phyloP scores from a whole-genome alignment of 2,797 vertebrate genomes.

The Siniperca obscura region DNA sequence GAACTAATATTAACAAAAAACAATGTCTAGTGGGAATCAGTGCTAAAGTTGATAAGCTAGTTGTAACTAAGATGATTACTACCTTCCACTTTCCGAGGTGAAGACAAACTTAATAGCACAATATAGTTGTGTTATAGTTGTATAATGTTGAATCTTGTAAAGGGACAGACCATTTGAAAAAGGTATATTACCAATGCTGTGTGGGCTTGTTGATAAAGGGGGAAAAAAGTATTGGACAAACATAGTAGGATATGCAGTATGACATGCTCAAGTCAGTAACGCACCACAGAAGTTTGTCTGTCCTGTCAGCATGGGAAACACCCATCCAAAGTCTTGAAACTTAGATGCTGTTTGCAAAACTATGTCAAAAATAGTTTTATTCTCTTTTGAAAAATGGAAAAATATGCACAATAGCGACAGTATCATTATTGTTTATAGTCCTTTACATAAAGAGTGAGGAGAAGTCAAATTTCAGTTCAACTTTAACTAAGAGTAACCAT shows the following conservation, averaged over 20 bases:
- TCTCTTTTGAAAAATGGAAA: neutral
- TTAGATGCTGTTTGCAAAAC: neutral
- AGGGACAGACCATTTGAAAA: neutral
- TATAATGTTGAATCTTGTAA: neutral
- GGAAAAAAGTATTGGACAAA: neutral
- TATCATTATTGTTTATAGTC: neutral
- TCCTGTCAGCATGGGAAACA: neutral
- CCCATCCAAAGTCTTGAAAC: neutral
- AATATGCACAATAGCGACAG: neutral
- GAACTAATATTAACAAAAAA: neutral
- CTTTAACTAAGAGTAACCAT: neutral
- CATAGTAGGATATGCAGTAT: neutral
- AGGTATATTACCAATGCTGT: neutral
- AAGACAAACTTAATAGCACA: neutral
- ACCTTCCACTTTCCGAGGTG: neutral
- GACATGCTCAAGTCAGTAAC: neutral
- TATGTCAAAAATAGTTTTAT: neutral
- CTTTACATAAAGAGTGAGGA: neutral
- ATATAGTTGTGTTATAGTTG: neutral
- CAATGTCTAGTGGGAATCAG: neutral
- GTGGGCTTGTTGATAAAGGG: neutral
- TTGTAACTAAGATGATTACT: too few relatives aligned
- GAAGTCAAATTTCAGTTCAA: neutral
- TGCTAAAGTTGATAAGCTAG: neutral
- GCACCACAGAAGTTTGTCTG: neutral